Evolutionary conservation across 2,888 invertebrate genomes (phyloP), one percentile per base, ranked within the genome.

Genomic region (Megalurothrips usitatus): DNA sequence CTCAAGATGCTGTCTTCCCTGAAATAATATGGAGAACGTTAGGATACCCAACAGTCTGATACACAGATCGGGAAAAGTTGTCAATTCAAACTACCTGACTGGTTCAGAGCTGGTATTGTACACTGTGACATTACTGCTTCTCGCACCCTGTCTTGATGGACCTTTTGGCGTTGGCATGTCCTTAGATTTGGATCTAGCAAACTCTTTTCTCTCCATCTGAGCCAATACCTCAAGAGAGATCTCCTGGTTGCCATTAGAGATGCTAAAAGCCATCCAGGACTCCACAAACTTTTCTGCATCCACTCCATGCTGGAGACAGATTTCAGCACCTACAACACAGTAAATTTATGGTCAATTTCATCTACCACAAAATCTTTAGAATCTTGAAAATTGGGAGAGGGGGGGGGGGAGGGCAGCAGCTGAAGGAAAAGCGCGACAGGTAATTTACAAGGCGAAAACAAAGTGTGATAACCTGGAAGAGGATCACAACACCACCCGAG

Each of bases 221-320:
- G 89, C 88, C 80, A 94, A 88, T 85, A 89, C 87, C 26, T 90
- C 90, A 49, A 91, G 83, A 80, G 90, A 91, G 43, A 94, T 92
- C 52, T 90, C 88, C 0, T 90, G 90, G 58, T 91, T 92, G 84
- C 90, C 89, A 85, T 92, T 88, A 52, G 93, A 92, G 81, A 92
- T 88, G 84, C 92, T 92, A 86, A 91, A 95, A 28, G 94, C 94
- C 88, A 93, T 90, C 94, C 94, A 95, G 88, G 92, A 90, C 86
- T 93, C 92, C 80, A 92, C 92, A 84, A 94, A 91, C 85, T 92
- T 91, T 86, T 92, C 92, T 68, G 93, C 91, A 83, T 86, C 86
- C 80, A 94, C 87, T 84, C 89, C 88, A 86, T 94, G 91, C 81
- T 89, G 89, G 83, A 88, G 87, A 86, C 94, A 93, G 83, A 94